Evolutionary conservation across 2,888 invertebrate species (phyloP).

Genomic region (Hypsopygia costalis): DNA sequence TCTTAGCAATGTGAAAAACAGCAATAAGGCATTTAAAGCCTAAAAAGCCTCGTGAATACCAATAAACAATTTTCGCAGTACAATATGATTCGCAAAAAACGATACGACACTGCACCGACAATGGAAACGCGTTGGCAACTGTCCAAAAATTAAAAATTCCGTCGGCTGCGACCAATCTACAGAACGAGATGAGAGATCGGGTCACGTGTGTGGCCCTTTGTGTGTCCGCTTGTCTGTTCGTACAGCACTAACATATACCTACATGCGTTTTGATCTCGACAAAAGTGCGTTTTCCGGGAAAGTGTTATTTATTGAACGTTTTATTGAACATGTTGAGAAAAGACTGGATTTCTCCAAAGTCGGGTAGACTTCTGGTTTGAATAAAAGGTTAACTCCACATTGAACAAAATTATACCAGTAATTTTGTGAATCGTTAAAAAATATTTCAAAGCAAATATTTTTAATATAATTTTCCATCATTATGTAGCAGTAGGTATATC

Average conservation of each 20-base stretch:
- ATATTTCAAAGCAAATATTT: too few relatives aligned
- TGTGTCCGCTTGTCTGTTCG: slow-evolving; percentile 21
- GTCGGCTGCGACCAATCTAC: slow-evolving; percentile 3
- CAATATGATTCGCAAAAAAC: neutral
- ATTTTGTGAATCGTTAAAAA: neutral
- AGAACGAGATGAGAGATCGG: slow-evolving; percentile 1
- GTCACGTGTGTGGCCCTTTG: slow-evolving; percentile 31
- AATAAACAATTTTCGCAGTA: too few relatives aligned
- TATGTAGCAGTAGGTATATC: too few relatives aligned
- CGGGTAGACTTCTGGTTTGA: neutral
- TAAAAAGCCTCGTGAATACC: too few relatives aligned
- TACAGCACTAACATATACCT: neutral
- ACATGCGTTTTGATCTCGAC: slow-evolving; percentile 7
- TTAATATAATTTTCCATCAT: too few relatives aligned
- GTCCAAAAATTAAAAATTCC: slow-evolving; percentile 18
- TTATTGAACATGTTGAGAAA: neutral
- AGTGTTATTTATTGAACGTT: neutral
- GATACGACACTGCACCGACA: slow-evolving; percentile 17
- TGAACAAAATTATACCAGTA: too few relatives aligned
- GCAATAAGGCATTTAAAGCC: too few relatives aligned
- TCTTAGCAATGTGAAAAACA: too few relatives aligned
- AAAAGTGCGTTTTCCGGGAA: slow-evolving; percentile 8
- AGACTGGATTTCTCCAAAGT: neutral
- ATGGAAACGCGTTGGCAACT: slow-evolving; percentile 29
- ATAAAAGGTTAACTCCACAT: neutral